Evolutionary conservation across 2,113 vertebrate genomes (phyloP), one percentile per base, ranked within the genome.

Genomic region (Leucoraja erinaceus): DNA sequence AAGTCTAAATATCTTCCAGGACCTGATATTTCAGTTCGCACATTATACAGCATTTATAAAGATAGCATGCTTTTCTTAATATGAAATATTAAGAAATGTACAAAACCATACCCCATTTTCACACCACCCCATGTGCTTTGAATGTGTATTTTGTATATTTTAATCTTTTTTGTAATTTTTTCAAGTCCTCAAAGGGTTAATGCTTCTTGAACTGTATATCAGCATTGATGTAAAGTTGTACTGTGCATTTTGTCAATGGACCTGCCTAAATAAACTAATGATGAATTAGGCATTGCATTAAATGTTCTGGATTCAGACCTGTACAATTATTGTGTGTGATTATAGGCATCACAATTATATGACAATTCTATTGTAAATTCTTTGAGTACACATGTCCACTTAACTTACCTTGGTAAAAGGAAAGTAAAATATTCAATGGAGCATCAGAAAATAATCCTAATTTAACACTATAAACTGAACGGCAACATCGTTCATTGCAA

Each of bases 181-280:
- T 72, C 20, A 91, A 47, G 33, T 91, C 7, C 63, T 72, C 66
- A 20, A 91, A 91, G 66, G 20, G 33, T 68, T 70, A 91, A 91
- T 68, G 33, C 31, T 91, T 91, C 66, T 31, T 11, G 70, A 91
- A 72, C 14, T 90, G 63, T 68, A 14, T 91, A 70, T 72, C 63
- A 70, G 31, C 70, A 47, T 91, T 91, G 88, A 25, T 91, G 63
- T 91, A 72, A 91, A 91, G 88, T 38, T 70, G 66, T 91, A n/a
- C 66, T 47, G 66, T 91, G 90, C 66, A 74, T 91, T 91, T 72
- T 91, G 66, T 91, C 38, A 91, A 72, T 88, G 59, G 59, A 91
- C 31, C 22, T 70, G 33, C 90, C 66, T 74, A 54, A 91, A 54
- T 91, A 47, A 91, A 91, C 47, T 38, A 70, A 70, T 22, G 63